These are phyloP conservation scores for Heliconius himera DNA, from an alignment of 1,140 invertebrate genomes.

Conservation along the genomic window DNA sequence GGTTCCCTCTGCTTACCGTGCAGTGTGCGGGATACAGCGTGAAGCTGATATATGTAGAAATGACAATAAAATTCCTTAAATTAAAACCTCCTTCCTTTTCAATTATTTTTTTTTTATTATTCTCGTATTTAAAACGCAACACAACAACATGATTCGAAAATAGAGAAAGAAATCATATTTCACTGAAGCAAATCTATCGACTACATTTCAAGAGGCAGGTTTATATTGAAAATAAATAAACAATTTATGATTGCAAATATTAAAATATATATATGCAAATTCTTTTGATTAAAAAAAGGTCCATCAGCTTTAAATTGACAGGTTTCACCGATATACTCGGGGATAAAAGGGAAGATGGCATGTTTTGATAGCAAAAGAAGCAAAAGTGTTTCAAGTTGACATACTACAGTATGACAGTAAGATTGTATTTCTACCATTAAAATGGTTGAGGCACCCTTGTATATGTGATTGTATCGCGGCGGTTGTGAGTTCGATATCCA, in stretches of 20 bases:
- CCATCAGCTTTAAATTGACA: conserved; percentile 1
- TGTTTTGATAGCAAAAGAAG: background rate
- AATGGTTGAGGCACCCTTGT: background rate
- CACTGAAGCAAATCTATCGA: too few species aligned
- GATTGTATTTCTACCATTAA: background rate
- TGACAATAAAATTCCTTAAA: too few species aligned
- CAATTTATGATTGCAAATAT: background rate
- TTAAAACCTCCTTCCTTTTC: too few species aligned
- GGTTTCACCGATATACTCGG: background rate
- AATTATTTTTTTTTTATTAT: too few species aligned
- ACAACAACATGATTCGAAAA: too few species aligned
- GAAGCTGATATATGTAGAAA: too few species aligned
- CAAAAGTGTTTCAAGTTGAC: background rate
- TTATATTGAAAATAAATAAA: background rate
- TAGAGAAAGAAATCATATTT: too few species aligned
- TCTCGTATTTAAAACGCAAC: too few species aligned
- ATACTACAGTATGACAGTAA: background rate
- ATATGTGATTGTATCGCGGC: too few species aligned
- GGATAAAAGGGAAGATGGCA: background rate
- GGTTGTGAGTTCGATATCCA: too few species aligned
- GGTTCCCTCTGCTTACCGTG: too few species aligned
- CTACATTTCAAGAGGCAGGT: background rate
- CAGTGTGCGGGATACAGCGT: too few species aligned
- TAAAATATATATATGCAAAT: background rate
- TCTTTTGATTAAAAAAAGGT: background rate